Evolutionary conservation across 2,113 vertebrate species (phyloP), one percentile per base, ranked within the genome.

Genomic region (Platycercus adscitus): DNA sequence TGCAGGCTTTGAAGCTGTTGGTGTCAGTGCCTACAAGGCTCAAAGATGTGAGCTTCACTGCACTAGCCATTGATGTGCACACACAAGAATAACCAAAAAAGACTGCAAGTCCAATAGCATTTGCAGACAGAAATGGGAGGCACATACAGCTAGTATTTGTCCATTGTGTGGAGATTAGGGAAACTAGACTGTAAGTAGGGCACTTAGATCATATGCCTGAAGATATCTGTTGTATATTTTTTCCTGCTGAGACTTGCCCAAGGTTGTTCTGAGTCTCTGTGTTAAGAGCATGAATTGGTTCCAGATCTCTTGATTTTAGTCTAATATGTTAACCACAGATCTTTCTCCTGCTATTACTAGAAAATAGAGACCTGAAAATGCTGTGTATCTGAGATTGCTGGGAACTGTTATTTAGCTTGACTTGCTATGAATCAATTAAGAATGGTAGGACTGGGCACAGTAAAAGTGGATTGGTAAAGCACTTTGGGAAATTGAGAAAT

Each of bases 321-420:
- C 66, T 89, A 52, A 46, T 63, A 68, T 41, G 53, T 88, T 92
- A 93, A 82, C 65, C 1, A 0, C 81, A 69, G 16, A 20, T 66
- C 61, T 37, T 81, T 61, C 56, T 93, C 37, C 35, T 69, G 47
- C 35, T 37, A 8, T 66, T 73, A 69, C n/a, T 93, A 76, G 70
- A 91, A 91, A 92, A 87, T 43, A 11, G 3, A 28, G 83, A 84
- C 52, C 61, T 94, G 64, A 93, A 92, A 92, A 63, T 85, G 47
- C 52, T 70, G 55, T 0, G 0, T 80, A 49, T 82, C 44, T 86
- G 64, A 81, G 81, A 75, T 81, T 91, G 61, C 86, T 93, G 47
- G 86, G 44, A 91, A 84, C 39, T 55, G 14, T 55, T 92, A 55
- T 41, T 86, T 91, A 79, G 47, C 50, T 90, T 84, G 80, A 46